Percentiles rank a stretch among this genome's conserved stretches.
Evolutionary conservation across 1,140 invertebrate genomes (phyloP).

Genomic region (Halotydeus destructor): DNA sequence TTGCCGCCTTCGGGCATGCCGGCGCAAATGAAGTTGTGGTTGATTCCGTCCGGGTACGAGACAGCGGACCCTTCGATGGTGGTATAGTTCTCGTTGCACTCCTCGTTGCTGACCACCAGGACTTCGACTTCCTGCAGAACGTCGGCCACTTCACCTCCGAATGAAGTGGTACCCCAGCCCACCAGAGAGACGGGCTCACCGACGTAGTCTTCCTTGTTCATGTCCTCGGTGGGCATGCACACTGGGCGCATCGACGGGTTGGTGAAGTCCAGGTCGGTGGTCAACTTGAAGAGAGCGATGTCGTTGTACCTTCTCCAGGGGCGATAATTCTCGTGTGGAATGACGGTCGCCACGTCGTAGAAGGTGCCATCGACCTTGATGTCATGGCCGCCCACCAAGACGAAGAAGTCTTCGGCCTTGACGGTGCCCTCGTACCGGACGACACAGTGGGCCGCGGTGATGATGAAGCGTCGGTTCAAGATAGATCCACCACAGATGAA

Average conservation of each 20-base stretch:
- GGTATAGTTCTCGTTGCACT: slow-evolving; percentile 8
- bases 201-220: slow-evolving; percentile 20
- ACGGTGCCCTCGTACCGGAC: slow-evolving; percentile 26
- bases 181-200: slow-evolving; percentile 44
- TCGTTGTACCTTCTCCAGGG: slow-evolving; percentile 14
- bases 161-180: slow-evolving; percentile 62
- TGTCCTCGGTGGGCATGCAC: neutral
- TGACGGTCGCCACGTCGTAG: slow-evolving; percentile 8
- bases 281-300: slow-evolving; percentile 16
- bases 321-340: slow-evolving; percentile 14
- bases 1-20: slow-evolving; percentile 43
- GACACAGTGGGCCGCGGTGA: slow-evolving; percentile 34
- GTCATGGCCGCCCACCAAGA: slow-evolving; percentile 13
- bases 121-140: slow-evolving; percentile 8
- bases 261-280: neutral
- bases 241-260: neutral
- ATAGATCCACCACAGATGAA: slow-evolving; percentile 38
- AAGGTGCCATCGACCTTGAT: neutral
- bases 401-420: slow-evolving; percentile 40
- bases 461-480: slow-evolving; percentile 27
- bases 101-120: neutral
- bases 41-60: slow-evolving; percentile 28
- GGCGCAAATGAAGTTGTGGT: slow-evolving; percentile 47
- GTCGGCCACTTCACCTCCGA: slow-evolving; percentile 26
- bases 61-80: slow-evolving; percentile 5